phyloP scores from a whole-genome alignment of 1,140 invertebrate genomes.

The silkworm (Bombyx mori) region DNA sequence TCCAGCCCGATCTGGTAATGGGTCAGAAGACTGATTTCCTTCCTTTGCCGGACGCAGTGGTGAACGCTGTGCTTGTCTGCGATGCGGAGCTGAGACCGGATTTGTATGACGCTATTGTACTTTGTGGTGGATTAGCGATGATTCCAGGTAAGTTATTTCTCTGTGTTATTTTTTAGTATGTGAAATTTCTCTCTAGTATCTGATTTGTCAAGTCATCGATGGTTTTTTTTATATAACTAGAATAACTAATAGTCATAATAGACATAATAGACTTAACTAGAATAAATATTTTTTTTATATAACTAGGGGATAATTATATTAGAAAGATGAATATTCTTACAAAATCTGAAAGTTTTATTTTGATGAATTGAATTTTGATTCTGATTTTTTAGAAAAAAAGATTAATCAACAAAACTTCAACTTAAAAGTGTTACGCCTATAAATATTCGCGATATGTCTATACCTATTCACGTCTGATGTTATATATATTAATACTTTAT shows the following conservation, averaged over 20 bases:
- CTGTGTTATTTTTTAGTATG: not conserved
- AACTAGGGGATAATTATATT: too few relatives aligned
- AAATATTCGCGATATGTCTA: not conserved
- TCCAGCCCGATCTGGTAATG: conserved; percentile 34
- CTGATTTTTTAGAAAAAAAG: too few relatives aligned
- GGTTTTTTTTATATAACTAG: not conserved
- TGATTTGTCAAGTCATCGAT: not conserved
- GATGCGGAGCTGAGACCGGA: conserved; percentile 33
- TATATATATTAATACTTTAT: not conserved
- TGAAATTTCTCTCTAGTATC: not conserved
- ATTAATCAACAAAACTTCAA: too few relatives aligned
- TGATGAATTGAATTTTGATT: too few relatives aligned
- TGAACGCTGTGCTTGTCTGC: conserved; percentile 30
- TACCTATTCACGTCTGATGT: not conserved
- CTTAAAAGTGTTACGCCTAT: too few relatives aligned
- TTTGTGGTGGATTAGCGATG: conserved; percentile 36
- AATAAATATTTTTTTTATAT: too few relatives aligned
- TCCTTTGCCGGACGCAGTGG: conserved; percentile 32
- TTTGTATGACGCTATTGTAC: conserved; percentile 33
- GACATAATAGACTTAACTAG: not conserved
- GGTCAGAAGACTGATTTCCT: conserved; percentile 19
- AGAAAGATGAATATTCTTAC: too few relatives aligned
- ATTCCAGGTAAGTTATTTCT: conserved; percentile 22
- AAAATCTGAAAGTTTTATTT: too few relatives aligned
- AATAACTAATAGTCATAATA: not conserved